A percentile compares a stretch with the other conserved stretches of the same genome.
These are phyloP conservation scores for Brachypteracias leptosomus DNA, from an alignment of 2,113 vertebrate genomes.

Conservation along the genomic window DNA sequence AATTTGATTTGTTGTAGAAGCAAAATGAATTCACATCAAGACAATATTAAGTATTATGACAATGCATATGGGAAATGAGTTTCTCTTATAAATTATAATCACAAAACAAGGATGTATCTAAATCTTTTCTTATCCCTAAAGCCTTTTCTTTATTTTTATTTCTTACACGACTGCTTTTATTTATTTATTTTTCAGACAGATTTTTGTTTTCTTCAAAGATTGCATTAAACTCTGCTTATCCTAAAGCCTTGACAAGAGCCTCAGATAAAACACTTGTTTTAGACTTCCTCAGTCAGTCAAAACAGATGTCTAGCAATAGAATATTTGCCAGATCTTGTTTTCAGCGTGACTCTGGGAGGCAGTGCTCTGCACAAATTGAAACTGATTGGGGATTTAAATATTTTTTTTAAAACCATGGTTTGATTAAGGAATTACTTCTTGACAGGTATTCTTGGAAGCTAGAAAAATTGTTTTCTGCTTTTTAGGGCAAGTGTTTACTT, in stretches of 20 bases:
- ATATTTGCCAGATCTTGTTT: neutral
- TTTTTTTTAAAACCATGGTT: neutral
- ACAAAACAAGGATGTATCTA: slow-evolving; percentile 38
- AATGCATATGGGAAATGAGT: slow-evolving; percentile 37
- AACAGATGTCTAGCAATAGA: neutral
- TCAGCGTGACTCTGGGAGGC: neutral
- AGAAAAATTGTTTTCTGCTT: neutral
- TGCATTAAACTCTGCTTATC: slow-evolving; percentile 33
- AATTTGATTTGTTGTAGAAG: slow-evolving; percentile 49
- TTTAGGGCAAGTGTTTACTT: neutral
- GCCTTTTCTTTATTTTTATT: slow-evolving; percentile 62
- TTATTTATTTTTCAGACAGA: slow-evolving; percentile 28
- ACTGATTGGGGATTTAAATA: neutral
- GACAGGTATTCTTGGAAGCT: neutral
- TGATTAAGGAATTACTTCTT: neutral
- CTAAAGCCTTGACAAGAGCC: neutral
- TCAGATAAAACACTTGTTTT: neutral
- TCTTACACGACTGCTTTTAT: slow-evolving; percentile 49
- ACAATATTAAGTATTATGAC: slow-evolving; percentile 17
- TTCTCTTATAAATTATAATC: slow-evolving; percentile 58
- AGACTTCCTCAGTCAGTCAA: neutral
- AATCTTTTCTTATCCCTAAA: slow-evolving; percentile 77
- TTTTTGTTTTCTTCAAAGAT: slow-evolving; percentile 39
- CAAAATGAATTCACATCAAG: slow-evolving; percentile 29
- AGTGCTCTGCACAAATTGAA: neutral